These are phyloP conservation scores for Metridium senile DNA, from an alignment of 92 coral and sea anemone species.

Conservation along the genomic window DNA sequence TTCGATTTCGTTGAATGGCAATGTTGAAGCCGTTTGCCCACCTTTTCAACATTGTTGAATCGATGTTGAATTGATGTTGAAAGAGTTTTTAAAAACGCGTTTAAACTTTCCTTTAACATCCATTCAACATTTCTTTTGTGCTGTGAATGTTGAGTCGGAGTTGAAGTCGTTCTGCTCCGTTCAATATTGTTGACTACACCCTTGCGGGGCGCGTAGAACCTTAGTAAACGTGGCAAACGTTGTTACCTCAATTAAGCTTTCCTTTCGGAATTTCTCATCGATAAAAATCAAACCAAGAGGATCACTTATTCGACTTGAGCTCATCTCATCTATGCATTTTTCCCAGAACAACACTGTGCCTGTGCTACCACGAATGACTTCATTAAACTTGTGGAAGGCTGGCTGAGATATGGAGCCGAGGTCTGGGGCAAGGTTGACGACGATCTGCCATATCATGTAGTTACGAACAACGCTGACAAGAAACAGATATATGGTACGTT, in stretches of 20 bases:
- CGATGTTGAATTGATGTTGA: too few relatives aligned
- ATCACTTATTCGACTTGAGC: constrained; percentile 52
- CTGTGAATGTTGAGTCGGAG: too few relatives aligned
- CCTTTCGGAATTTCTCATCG: constrained; percentile 70
- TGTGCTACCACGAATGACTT: constrained; percentile 59
- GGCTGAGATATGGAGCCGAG: constrained; percentile 50
- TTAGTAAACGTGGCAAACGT: too few relatives aligned
- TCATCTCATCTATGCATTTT: constrained; percentile 63
- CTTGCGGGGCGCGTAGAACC: too few relatives aligned
- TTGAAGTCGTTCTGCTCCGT: too few relatives aligned
- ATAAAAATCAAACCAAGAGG: constrained; percentile 85
- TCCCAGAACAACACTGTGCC: constrained; percentile 68
- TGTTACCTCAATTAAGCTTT: constrained; percentile 74
- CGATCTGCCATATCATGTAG: constrained; percentile 96
- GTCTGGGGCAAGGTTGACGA: constrained; percentile 52
- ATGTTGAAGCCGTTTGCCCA: too few relatives aligned
- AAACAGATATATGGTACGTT: background rate
- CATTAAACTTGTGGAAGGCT: constrained; percentile 41
- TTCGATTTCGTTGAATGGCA: too few relatives aligned
- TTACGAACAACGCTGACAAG: constrained; percentile 70
- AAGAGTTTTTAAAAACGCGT: too few relatives aligned
- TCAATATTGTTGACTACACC: too few relatives aligned
- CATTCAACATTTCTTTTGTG: too few relatives aligned
- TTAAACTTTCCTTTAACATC: too few relatives aligned
- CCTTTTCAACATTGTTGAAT: too few relatives aligned